A percentile compares a stretch with the other conserved stretches of the same genome.
These are phyloP conservation scores for Platorchestia sp. DNA, from an alignment of 1,140 invertebrate species.

Conservation along the genomic window DNA sequence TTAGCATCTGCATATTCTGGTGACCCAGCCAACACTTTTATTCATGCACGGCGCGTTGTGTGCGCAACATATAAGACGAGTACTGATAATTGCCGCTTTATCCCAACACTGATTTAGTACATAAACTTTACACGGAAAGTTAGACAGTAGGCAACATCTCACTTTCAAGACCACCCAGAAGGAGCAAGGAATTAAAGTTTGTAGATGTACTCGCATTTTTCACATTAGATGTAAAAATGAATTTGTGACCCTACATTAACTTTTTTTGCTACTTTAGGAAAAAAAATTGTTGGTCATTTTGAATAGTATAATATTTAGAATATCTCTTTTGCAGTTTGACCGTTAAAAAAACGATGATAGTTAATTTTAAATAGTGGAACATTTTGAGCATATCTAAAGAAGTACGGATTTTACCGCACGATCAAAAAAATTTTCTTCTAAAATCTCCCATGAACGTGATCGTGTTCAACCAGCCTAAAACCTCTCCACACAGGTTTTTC, in stretches of 20 bases:
- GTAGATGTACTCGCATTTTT: too few species aligned
- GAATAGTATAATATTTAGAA: too few species aligned
- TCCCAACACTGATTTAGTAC: not conserved
- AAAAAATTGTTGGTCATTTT: too few species aligned
- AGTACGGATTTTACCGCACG: too few species aligned
- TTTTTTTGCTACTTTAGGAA: too few species aligned
- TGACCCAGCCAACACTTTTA: not conserved
- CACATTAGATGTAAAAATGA: too few species aligned
- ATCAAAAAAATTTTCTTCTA: not conserved
- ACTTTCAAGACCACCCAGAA: not conserved
- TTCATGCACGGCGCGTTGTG: not conserved
- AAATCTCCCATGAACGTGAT: not conserved
- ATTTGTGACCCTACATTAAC: too few species aligned
- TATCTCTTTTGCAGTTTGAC: too few species aligned
- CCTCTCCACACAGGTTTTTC: not conserved
- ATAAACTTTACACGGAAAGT: not conserved
- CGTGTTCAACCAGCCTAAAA: not conserved
- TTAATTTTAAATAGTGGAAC: too few species aligned
- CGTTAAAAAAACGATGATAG: too few species aligned
- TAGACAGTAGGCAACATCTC: not conserved
- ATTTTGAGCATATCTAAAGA: too few species aligned
- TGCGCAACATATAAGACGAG: not conserved
- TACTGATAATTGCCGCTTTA: not conserved
- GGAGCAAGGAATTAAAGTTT: not conserved
- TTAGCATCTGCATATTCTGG: not conserved